phyloP scores from a whole-genome alignment of 2,113 vertebrate species.

The Rafetus swinhoei region DNA sequence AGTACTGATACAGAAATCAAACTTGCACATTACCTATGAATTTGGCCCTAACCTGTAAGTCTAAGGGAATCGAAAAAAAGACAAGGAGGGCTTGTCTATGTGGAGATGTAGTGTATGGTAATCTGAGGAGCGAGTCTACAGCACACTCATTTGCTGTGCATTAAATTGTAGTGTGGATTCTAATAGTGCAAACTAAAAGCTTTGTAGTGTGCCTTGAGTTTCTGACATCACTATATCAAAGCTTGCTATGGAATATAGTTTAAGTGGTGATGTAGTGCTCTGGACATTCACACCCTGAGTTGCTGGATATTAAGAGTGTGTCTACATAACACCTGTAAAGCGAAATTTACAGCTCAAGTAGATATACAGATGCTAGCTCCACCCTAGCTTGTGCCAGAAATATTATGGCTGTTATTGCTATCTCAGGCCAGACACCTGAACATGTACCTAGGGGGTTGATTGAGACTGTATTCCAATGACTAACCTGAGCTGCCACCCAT shows the following conservation, averaged over 20 bases:
- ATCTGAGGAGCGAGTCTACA: neutral
- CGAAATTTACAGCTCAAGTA: neutral
- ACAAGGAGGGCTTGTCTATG: neutral
- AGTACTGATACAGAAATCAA: neutral
- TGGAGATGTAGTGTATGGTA: neutral
- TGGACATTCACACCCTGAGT: neutral
- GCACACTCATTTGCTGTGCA: neutral
- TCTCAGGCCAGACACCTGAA: neutral
- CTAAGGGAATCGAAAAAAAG: neutral
- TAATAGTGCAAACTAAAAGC: neutral
- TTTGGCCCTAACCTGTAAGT: neutral
- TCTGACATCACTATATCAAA: neutral
- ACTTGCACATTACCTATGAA: neutral
- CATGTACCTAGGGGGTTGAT: neutral
- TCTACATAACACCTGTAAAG: neutral
- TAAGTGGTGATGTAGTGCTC: neutral
- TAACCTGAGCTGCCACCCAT: neutral
- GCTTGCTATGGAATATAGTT: neutral
- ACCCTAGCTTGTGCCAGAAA: neutral
- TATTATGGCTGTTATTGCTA: neutral
- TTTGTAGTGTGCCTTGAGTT: neutral
- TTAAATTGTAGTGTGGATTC: neutral
- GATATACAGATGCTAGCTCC: neutral
- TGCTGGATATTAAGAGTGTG: neutral
- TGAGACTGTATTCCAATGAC: neutral